Conservation (phyloP, 2,113 vertebrate genomes). For the Panurus biarmicus region DNA sequence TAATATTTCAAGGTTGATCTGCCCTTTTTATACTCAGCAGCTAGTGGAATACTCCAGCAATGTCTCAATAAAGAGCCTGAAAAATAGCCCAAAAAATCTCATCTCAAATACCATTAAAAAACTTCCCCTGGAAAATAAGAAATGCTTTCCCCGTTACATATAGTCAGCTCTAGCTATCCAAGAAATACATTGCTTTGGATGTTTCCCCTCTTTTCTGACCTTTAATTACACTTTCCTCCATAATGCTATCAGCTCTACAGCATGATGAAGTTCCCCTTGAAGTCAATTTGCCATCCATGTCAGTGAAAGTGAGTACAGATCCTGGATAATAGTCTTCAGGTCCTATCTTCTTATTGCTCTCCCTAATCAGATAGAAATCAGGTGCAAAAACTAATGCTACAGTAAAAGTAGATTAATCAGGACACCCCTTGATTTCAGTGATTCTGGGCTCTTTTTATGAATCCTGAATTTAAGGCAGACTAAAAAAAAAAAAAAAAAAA, state of each 20-base stretch:
- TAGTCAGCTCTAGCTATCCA: neutral
- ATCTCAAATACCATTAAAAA: neutral
- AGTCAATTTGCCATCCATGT: neutral
- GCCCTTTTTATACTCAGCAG: neutral
- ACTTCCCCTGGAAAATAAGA: neutral
- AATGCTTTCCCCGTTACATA: neutral
- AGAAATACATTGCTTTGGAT: slow-evolving; percentile 10
- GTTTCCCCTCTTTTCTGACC: neutral
- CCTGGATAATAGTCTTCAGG: neutral
- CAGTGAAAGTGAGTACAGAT: neutral
- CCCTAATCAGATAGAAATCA: neutral
- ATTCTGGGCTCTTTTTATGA: neutral
- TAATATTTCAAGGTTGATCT: slow-evolving; percentile 1
- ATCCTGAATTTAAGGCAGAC: neutral
- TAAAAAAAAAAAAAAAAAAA: neutral
- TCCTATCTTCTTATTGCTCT: neutral
- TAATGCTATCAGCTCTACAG: slow-evolving; percentile 2
- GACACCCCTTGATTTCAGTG: neutral
- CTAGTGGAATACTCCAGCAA: slow-evolving; percentile 6
- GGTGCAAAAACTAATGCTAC: neutral
- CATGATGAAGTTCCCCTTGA: neutral
- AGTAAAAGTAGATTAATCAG: neutral
- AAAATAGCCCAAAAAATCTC: neutral
- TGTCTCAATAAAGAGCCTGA: slow-evolving; percentile 9
- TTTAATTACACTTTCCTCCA: slow-evolving; percentile 25